Evolutionary conservation across 2,888 invertebrate species (phyloP), one percentile per base, ranked within the genome.

Genomic region (Altica lythri): DNA sequence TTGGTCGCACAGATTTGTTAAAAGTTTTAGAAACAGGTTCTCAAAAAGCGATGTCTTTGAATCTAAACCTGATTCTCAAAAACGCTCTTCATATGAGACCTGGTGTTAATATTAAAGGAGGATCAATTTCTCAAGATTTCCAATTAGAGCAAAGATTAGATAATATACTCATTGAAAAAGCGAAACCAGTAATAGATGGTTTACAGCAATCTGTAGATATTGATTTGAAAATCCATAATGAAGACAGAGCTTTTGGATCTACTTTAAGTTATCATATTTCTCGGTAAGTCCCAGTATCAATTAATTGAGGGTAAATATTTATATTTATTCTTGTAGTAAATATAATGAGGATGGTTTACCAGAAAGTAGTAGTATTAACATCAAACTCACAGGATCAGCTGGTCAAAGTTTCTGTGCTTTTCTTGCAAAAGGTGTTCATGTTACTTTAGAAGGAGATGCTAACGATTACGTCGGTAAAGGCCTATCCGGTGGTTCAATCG

Each of bases 381-480:
- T 99, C 49, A 83, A 83, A 29, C 79, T 98, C 61, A 86, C 79
- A 37, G 99, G 99, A 10, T 95, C 96, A 2, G 99, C 97, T 6
- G 99, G 99, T 8, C 99, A 99, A 81, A 98, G 97, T 73, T 99
- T 99, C 81, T 94, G 98, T 75, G 98, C 98, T 4, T 99, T 99
- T 80, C 80, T 99, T 67, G 88, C 90, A 0, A 89, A 86, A 62
- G 99, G 99, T 16, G 84, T 98, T 49, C 86, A 86, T 47, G 90
- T 96, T 2, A 91, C 88, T 0, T 79, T 99, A 12, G 95, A 95
- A 76, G 99, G 99, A 34, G 99, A 99, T 78, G 88, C 97, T 19
- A 99, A 99, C 73, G 99, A 99, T 76, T 99, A 99, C 75, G 98
- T 99, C 58, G 97, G 95, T 37, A 88, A 88, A 71, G 95, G 98